Base-by-base conservation (phyloP, 2,888 invertebrate genomes). In the Leucozona laternaria region DNA sequence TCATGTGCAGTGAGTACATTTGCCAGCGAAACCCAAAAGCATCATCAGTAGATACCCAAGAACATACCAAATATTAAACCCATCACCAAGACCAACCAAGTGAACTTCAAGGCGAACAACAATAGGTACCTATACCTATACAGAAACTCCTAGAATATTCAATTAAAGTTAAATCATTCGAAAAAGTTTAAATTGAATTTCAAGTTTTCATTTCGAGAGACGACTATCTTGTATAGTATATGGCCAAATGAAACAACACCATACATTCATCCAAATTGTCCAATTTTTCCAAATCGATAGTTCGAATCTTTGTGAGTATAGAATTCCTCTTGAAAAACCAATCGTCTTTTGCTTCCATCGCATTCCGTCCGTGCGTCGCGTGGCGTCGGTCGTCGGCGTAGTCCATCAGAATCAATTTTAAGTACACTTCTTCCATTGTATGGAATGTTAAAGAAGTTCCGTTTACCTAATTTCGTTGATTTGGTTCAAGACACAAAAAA, bases 171-270 rank as follows among this genome's bases (percentile, higher is more conserved):
- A 78, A 85, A 68, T 81, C 85, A 85, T 78, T 85, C 62, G 81
- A 70, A 85, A 66, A 85, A 85, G 81, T 81, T 81, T 85, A 85
- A 85, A 85, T 85, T 85, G 80, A 81, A 85, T 85, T 81, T 43
- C 34, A 73, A 81, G 68, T 75, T 83, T 75, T 79, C 73, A 11
- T 64, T 64, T 64, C 31, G n/a, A 43, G n/a, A 17, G 25, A 25
- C 13, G 20, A 25, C 31, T 10, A 37, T 13, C 64, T 57, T 6
- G 7, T 31, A 31, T 31, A 31, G 40, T 0, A 2, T 37, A 57
- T 60, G 45, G 43, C 66, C 50, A 58, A 78, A 81, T 73, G 81
- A 78, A 73, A 70, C 73, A 45, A 55, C 55, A 81, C 55, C 48
- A 81, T 60, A 62, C 50, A 80, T 66, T 45, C 72, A 73, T 68